Evolutionary conservation across 2,113 vertebrate genomes (phyloP).

Genomic region (Pleuronectes platessa): DNA sequence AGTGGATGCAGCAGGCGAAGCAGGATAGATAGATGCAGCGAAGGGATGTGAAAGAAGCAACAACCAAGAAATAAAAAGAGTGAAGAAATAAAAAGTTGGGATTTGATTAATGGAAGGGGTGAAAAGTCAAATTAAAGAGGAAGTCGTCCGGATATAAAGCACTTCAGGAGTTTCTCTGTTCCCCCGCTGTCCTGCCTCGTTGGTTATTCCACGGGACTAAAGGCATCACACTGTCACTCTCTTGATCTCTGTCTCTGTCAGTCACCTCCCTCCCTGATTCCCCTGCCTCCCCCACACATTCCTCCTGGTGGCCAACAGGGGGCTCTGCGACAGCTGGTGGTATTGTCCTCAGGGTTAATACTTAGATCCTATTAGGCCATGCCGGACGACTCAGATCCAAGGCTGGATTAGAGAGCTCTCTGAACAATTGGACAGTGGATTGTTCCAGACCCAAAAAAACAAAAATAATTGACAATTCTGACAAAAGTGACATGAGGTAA

Average conservation of each 20-base stretch:
- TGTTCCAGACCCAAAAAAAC: slow-evolving; percentile 52
- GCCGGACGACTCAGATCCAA: slow-evolving; percentile 88
- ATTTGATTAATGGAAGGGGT: not conserved
- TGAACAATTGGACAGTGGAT: slow-evolving; percentile 89
- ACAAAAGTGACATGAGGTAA: slow-evolving; percentile 35
- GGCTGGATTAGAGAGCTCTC: slow-evolving; percentile 92
- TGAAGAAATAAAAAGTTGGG: not conserved
- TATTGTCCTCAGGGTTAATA: slow-evolving; percentile 90
- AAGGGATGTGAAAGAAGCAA: slow-evolving; percentile 4
- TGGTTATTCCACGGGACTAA: slow-evolving; percentile 79
- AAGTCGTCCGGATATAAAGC: slow-evolving; percentile 57
- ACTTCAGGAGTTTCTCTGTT: slow-evolving; percentile 46
- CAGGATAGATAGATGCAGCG: slow-evolving; percentile 4
- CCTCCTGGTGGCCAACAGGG: slow-evolving; percentile 81
- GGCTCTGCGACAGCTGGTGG: slow-evolving; percentile 86
- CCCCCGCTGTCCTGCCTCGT: slow-evolving; percentile 52
- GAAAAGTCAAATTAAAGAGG: slow-evolving; percentile 35
- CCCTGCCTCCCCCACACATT: slow-evolving; percentile 63
- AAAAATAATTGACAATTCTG: slow-evolving; percentile 9
- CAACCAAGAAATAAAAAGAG: not conserved
- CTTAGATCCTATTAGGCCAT: slow-evolving; percentile 93
- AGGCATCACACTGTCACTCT: slow-evolving; percentile 75
- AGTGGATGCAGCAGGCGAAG: slow-evolving; percentile 8
- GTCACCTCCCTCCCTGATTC: slow-evolving; percentile 42
- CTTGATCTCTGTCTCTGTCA: slow-evolving; percentile 39